These are phyloP conservation scores for Gymnarchus niloticus DNA, from an alignment of 2,113 vertebrate genomes.

Conservation along the genomic window DNA sequence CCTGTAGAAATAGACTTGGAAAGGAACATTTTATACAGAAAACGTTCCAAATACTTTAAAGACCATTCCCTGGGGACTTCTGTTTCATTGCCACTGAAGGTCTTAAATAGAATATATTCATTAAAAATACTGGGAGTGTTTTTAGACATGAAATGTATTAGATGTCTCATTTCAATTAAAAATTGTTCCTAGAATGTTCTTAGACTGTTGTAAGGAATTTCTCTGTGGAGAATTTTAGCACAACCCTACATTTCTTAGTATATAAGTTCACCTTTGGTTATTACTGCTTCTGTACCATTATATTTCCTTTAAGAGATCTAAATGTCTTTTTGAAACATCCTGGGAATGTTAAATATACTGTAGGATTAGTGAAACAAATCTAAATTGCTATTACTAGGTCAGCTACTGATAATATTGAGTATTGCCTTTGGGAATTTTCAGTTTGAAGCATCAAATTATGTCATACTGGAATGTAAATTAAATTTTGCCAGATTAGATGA, in stretches of 20 bases:
- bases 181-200: background rate
- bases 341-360: too few relatives aligned
- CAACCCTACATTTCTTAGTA: background rate
- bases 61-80: background rate
- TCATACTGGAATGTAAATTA: too few relatives aligned
- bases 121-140: background rate
- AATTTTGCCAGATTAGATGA: too few relatives aligned
- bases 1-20: background rate
- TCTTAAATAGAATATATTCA: slow-evolving; percentile 1
- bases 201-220: background rate
- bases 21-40: background rate
- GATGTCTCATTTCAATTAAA: background rate
- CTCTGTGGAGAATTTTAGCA: background rate
- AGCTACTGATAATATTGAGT: too few relatives aligned
- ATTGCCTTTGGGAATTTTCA: too few relatives aligned
- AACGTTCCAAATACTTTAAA: background rate
- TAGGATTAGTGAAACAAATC: too few relatives aligned
- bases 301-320: background rate
- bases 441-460: too few relatives aligned
- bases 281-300: background rate
- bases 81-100: background rate
- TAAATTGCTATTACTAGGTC: too few relatives aligned
- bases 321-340: background rate
- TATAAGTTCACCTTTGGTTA: background rate
- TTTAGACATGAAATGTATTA: background rate